phyloP scores from a whole-genome alignment of 2,888 invertebrate species.

The Drosophila aldrichi region DNA sequence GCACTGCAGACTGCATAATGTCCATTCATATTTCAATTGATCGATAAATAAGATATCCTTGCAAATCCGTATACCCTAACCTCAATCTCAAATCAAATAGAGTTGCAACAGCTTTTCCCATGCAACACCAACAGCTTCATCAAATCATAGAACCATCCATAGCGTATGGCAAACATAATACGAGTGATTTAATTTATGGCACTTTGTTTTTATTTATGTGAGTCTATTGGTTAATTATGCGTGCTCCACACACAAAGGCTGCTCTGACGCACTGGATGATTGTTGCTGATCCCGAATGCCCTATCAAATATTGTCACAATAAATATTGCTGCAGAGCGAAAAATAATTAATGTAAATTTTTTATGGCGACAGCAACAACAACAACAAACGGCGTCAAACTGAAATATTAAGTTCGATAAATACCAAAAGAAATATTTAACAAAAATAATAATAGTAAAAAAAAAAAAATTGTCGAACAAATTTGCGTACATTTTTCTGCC shows the following conservation, averaged over 20 bases:
- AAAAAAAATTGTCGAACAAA: slow-evolving; percentile 14
- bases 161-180: background rate
- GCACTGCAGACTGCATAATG: too few relatives aligned
- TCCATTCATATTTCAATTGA: too few relatives aligned
- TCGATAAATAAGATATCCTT: too few relatives aligned
- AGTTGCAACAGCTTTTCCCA: too few relatives aligned
- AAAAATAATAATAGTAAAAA: slow-evolving; percentile 24
- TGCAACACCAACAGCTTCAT: background rate
- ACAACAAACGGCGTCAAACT: slow-evolving; percentile 35
- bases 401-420: slow-evolving; percentile 59
- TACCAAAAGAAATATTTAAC: slow-evolving; percentile 38
- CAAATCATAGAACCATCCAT: background rate
- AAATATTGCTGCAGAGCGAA: slow-evolving; percentile 59
- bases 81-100: too few relatives aligned
- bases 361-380: slow-evolving; percentile 5
- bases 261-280: slow-evolving; percentile 4
- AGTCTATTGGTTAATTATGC: slow-evolving; percentile 57
- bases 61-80: too few relatives aligned
- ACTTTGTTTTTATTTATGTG: slow-evolving; percentile 25
- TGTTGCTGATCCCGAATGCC: slow-evolving; percentile 34
- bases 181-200: slow-evolving; percentile 16
- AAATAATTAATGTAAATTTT: slow-evolving; percentile 53
- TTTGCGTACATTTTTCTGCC: slow-evolving; percentile 6
- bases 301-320: slow-evolving; percentile 66
- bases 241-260: slow-evolving; percentile 39